A percentile compares a stretch with the other conserved stretches of the same genome.
Evolutionary conservation across 2,797 vertebrate genomes (phyloP).

Genomic region (Neosilurus hyrtlii): DNA sequence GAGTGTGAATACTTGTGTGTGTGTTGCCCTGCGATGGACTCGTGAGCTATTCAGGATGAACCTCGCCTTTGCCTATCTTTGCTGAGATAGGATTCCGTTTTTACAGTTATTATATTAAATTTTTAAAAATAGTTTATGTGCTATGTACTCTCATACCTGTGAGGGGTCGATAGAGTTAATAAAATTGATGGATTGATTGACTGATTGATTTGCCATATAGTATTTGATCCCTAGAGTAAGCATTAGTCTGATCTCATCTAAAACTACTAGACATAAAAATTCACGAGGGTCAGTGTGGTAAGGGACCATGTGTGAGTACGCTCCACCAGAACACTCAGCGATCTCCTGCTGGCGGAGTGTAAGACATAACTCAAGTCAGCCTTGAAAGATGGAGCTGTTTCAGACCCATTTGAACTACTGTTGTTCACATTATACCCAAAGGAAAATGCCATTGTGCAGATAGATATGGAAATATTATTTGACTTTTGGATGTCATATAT

Average conservation of each 20-base stretch:
- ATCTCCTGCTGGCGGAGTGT: slow-evolving; percentile 1
- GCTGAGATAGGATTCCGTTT: no score
- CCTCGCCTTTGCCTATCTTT: no score
- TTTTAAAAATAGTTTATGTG: no score
- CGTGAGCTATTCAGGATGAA: no score
- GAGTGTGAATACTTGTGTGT: no score
- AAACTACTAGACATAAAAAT: neutral
- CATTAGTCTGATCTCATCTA: no score
- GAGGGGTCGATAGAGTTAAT: no score
- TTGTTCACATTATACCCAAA: neutral
- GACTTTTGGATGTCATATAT: neutral
- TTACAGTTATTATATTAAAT: no score
- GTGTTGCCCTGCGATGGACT: no score
- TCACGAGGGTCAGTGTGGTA: slow-evolving; percentile 7
- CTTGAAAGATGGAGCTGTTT: slow-evolving; percentile 6
- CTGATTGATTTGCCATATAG: no score
- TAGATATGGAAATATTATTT: neutral
- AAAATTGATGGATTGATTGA: no score
- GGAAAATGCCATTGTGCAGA: neutral
- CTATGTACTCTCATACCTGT: no score
- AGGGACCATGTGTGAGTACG: neutral
- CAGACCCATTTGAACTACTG: neutral
- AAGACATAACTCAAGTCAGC: slow-evolving; percentile 6
- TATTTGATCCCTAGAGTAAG: neutral
- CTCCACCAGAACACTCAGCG: neutral